Base-by-base conservation (phyloP, 23 tunicate genomes). In the Styela plicata region DNA sequence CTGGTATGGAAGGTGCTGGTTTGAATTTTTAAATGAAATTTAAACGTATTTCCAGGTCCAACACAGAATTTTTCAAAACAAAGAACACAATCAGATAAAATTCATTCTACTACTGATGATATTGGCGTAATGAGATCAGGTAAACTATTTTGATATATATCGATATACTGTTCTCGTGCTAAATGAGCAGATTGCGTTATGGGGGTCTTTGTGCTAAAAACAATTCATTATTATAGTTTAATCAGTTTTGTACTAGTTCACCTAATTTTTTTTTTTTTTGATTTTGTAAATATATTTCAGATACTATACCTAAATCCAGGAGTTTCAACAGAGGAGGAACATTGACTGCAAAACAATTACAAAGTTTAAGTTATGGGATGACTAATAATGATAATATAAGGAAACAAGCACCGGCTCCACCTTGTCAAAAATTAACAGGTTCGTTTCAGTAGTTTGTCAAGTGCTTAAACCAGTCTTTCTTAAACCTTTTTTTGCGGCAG, bases 341-440 rank as follows among this genome's bases (percentile, higher is more conserved):
- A 34, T 32, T 71, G 17, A 71, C 77, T 3, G 77, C 77, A 13
- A 71, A 30, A 34, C 77, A 71, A 71, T 3, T 71, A 29, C 77
- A 71, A 17, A 71, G 36, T 30, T 28, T 71, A 26, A 71, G 34
- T 30, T 71, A 71, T 17, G 77, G 77, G 23, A 21, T 30, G 37
- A 18, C 35, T 5, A 44, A 44, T 44, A 44, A 44, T 44, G 13
- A 44, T 44, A 44, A 44, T 44, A n/a, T n/a, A 13, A 33, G 77
- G 3, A 71, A 71, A 32, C 77, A 71, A 30, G 77, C 77, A 3
- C 77, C 77, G 3, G 77, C 37, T 18, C 77, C 77, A 26, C 77
- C 77, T 71, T 36, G 17, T 21, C 36, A 71, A 28, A 28, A 21
- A 3, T 21, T 5, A 33, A 21, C 36, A 30, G 35, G 37, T n/a